Evolutionary conservation across 2,113 vertebrate genomes (phyloP).

Genomic region (Okapia johnstoni): DNA sequence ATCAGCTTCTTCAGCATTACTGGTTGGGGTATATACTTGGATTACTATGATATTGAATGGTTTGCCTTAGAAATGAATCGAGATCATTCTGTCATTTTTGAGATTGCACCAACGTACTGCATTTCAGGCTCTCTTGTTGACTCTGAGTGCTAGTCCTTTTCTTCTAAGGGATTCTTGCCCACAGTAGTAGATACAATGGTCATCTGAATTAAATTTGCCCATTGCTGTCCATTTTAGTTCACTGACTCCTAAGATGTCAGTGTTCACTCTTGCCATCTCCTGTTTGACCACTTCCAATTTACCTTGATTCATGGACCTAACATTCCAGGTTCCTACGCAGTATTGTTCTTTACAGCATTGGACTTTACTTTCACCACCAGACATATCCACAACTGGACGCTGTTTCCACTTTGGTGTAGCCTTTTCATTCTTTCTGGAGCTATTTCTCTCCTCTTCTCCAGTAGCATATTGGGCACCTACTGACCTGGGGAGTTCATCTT

Average conservation of each 20-base stretch:
- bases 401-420: background rate
- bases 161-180: background rate
- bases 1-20: background rate
- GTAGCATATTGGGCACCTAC: background rate
- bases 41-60: background rate
- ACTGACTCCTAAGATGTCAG: background rate
- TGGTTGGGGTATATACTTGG: background rate
- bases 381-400: background rate
- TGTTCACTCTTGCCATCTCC: background rate
- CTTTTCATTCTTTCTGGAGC: background rate
- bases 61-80: background rate
- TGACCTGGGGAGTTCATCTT: background rate
- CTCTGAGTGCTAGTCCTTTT: background rate
- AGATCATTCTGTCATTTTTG: background rate
- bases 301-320: background rate
- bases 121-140: background rate
- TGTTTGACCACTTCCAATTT: background rate
- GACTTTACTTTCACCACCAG: background rate
- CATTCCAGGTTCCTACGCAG: background rate
- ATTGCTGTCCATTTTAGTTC: background rate
- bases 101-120: background rate
- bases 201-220: background rate
- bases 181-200: background rate
- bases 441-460: background rate
- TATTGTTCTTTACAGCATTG: background rate